A percentile compares a stretch with the other conserved stretches of the same genome.
Evolutionary conservation across 2,888 invertebrate genomes (phyloP).

Genomic region (Hedychridium roseum): DNA sequence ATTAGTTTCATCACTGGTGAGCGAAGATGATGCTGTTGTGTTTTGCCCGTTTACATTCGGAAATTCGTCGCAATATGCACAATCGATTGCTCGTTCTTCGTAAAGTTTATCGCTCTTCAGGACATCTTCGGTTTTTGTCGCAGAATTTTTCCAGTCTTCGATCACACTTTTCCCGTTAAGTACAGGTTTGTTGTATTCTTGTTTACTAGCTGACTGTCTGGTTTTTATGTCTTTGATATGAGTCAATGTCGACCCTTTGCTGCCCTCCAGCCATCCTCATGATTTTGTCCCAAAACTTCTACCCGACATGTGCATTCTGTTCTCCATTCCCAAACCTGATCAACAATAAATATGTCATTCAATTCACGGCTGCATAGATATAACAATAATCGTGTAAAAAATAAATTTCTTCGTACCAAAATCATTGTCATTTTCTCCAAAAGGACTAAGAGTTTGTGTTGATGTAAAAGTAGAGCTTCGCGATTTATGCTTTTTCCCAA

Average conservation of each 20-base stretch:
- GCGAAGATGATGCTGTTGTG: too few species aligned
- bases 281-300: constrained; percentile 57
- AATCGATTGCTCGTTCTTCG: constrained; percentile 54
- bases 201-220: constrained; percentile 12
- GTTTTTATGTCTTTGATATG: constrained; percentile 23
- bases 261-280: constrained; percentile 62
- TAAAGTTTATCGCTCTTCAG: constrained; percentile 44
- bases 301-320: constrained; percentile 54
- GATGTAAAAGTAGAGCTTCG: constrained; percentile 55
- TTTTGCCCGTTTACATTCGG: too few species aligned
- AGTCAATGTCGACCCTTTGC: constrained; percentile 39
- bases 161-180: constrained; percentile 43
- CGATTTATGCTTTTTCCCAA: constrained; percentile 67
- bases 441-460: constrained; percentile 56
- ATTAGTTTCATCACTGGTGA: too few species aligned
- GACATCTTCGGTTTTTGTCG: constrained; percentile 23
- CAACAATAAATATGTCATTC: constrained; percentile 1
- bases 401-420: constrained; percentile 46
- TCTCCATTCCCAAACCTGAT: constrained; percentile 54
- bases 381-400: too few species aligned
- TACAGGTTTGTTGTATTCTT: constrained; percentile 19
- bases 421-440: constrained; percentile 54
- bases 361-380: too few species aligned
- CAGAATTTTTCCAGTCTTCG: constrained; percentile 50
- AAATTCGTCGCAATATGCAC: too few species aligned